These are phyloP conservation scores for Spermophilus dauricus DNA, from an alignment of 2,113 vertebrate species.

Conservation along the genomic window DNA sequence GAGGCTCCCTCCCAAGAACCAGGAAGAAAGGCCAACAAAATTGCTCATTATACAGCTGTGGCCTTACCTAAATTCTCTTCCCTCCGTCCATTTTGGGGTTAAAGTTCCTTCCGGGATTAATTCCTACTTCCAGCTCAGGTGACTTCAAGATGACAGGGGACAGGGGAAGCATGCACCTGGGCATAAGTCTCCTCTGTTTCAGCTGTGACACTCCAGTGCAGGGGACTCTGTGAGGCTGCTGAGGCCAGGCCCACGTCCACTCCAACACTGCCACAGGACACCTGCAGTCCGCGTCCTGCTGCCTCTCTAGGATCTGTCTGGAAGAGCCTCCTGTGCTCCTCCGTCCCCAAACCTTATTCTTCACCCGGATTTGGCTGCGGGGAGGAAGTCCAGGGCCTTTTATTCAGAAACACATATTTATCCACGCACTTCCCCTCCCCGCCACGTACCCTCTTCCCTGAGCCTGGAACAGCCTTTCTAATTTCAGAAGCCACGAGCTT, in stretches of 20 bases:
- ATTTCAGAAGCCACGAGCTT: background rate
- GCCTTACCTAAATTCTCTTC: background rate
- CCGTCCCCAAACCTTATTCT: background rate
- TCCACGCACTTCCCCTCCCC: background rate
- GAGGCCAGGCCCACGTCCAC: too few species aligned
- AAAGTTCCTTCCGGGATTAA: background rate
- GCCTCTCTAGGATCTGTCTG: background rate
- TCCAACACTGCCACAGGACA: background rate
- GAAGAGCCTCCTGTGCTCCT: background rate
- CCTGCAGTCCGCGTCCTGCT: background rate
- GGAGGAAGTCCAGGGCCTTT: background rate
- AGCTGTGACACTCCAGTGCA: too few species aligned
- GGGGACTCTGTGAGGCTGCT: background rate
- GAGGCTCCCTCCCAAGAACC: too few species aligned
- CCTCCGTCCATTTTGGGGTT: background rate
- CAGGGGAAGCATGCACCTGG: background rate
- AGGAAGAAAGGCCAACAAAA: too few species aligned
- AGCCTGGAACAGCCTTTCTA: background rate
- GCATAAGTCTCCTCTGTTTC: background rate
- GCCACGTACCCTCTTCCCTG: background rate
- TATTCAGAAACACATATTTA: background rate
- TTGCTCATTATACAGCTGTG: background rate
- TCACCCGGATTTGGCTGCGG: background rate
- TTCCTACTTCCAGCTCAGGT: background rate
- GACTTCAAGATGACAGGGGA: background rate